Evolutionary conservation across 2,888 invertebrate genomes (phyloP), one percentile per base, ranked within the genome.

Genomic region (Oligia fasciuncula): DNA sequence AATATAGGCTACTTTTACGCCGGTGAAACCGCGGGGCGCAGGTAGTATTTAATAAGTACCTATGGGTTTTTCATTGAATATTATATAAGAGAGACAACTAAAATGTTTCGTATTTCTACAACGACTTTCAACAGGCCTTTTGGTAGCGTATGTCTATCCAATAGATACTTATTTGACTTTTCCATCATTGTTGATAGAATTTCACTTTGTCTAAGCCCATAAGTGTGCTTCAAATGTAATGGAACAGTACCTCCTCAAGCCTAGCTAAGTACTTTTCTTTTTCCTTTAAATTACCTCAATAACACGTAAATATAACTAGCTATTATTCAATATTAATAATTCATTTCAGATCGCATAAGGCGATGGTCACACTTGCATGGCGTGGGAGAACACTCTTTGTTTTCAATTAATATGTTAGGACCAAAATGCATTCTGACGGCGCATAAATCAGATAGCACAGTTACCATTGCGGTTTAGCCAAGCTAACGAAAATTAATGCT

Each of bases 321-420:
- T 69, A 80, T 73, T 80, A 80, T 81, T 78, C 73, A 67, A 70
- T 73, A 70, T 81, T 78, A 74, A 85, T 83, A 80, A 80, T 81
- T 84, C 81, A 87, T 87, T 83, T 86, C 72, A 83, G 91, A 93
- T 93, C 83, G 86, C 86, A 88, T 89, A 87, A 77, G 82, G 83
- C 87, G 93, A 93, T 93, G 89, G 93, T 93, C 92, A 93, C 92
- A 92, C 89, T 93, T 92, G 90, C 91, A 76, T 92, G 85, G 90
- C 93, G 94, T 94, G 94, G 91, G 93, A 93, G 86, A 87, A 75
- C 69, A 81, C 81, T 87, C 91, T 86, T 90, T 92, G 91, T 91
- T 91, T 88, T 86, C 85, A 86, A 87, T 87, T 89, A 81, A 86
- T 87, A 85, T 80, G 72, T 81, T 72, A 79, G 72, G 23, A 86